These are phyloP conservation scores for Amblyopsis hoosieri DNA, from an alignment of 2,797 vertebrate genomes.

Conservation along the genomic window DNA sequence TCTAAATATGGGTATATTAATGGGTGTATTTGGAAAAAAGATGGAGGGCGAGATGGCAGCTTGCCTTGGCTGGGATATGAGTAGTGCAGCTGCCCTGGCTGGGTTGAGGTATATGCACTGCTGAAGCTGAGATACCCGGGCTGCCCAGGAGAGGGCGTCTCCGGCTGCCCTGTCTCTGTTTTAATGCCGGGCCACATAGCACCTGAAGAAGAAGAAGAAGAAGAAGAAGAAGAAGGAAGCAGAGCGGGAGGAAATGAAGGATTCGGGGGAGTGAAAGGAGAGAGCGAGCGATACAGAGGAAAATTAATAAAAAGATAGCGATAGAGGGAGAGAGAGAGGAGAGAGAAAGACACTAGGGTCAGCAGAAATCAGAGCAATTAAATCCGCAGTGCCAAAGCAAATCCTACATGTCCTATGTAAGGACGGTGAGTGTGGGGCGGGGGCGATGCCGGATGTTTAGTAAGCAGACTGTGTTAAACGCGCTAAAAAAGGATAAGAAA, in stretches of 20 bases:
- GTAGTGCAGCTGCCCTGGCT: slow-evolving; percentile 93
- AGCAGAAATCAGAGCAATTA: slow-evolving; percentile 49
- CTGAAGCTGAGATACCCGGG: slow-evolving; percentile 97
- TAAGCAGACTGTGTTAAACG: slow-evolving; percentile 29
- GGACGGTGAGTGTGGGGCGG: slow-evolving; percentile 42
- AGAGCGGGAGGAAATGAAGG: slow-evolving; percentile 45
- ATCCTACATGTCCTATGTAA: slow-evolving; percentile 43
- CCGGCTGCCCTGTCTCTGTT: slow-evolving; percentile 95
- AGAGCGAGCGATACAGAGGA: slow-evolving; percentile 44
- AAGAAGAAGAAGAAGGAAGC: slow-evolving; percentile 56
- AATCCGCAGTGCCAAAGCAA: slow-evolving; percentile 55
- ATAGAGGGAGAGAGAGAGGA: slow-evolving; percentile 20
- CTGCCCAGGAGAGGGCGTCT: slow-evolving; percentile 93
- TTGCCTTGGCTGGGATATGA: slow-evolving; percentile 98
- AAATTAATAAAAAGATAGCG: slow-evolving; percentile 30
- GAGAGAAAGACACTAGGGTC: slow-evolving; percentile 34
- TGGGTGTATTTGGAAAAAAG: slow-evolving; percentile 6
- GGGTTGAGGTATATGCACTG: slow-evolving; percentile 93
- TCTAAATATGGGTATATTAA: no score
- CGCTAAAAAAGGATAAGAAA: neutral
- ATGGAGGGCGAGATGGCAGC: slow-evolving; percentile 62
- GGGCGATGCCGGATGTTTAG: slow-evolving; percentile 50
- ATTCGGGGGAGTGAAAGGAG: slow-evolving; percentile 22
- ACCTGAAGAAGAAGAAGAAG: slow-evolving; percentile 79
- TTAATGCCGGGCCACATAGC: slow-evolving; percentile 99